Evolutionary conservation across 2,888 invertebrate genomes (phyloP).

Genomic region (Esperia sulphurella): DNA sequence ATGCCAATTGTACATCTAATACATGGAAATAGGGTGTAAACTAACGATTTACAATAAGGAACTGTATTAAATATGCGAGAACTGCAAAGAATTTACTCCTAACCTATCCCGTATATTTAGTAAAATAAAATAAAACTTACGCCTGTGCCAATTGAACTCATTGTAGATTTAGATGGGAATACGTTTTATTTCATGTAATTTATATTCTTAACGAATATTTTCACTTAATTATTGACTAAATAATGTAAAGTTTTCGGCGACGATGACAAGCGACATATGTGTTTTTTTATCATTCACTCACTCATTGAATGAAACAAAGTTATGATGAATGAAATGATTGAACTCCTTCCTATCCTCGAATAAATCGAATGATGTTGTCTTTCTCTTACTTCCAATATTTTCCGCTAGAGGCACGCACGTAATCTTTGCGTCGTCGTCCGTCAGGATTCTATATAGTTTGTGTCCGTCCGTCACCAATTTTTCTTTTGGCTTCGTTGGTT

Average conservation of each 20-base stretch:
- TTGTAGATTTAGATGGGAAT: slow-evolving; percentile 54
- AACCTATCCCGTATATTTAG: slow-evolving; percentile 25
- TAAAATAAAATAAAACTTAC: slow-evolving; percentile 78
- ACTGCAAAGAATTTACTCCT: slow-evolving; percentile 13
- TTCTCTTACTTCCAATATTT: too few species aligned
- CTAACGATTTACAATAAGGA: neutral
- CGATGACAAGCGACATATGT: slow-evolving; percentile 56
- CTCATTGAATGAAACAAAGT: too few species aligned
- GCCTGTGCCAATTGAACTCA: slow-evolving; percentile 98
- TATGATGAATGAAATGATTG: too few species aligned
- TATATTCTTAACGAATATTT: slow-evolving; percentile 13
- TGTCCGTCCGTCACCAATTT: too few species aligned
- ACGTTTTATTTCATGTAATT: slow-evolving; percentile 9
- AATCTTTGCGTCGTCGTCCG: too few species aligned
- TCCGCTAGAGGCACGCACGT: too few species aligned
- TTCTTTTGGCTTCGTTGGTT: too few species aligned
- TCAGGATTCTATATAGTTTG: too few species aligned
- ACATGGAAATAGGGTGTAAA: neutral
- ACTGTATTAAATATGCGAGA: neutral
- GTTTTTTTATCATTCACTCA: too few species aligned
- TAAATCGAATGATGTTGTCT: too few species aligned
- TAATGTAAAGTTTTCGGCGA: slow-evolving; percentile 29
- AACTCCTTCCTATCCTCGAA: too few species aligned
- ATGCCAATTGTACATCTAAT: neutral
- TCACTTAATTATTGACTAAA: slow-evolving; percentile 17